Base-by-base conservation (phyloP, 2,113 vertebrate genomes). In the Otolemur garnettii region DNA sequence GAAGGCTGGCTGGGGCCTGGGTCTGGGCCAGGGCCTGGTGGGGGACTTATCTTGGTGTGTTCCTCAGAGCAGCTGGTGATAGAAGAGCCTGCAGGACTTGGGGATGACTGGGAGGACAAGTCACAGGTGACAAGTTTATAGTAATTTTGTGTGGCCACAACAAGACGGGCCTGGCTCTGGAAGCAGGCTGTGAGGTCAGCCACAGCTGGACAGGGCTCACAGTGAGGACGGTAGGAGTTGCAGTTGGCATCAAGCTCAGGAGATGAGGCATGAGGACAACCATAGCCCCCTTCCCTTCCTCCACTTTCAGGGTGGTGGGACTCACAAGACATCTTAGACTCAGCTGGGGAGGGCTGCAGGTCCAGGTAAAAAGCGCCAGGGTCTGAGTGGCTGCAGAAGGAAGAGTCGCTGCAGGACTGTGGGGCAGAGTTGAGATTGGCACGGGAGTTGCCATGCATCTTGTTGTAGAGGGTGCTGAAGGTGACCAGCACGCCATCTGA, bases 81-180 rank as follows among this genome's bases (percentile, higher is more conserved):
- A 2, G 99, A 99, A 24, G 99, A 99, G 77, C 99, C 99, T 0
- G 98, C 99, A 0, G 99, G 99, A 96, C 99, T 99, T 4, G 99
- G 99, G 3, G 99, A 99, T 1, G 99, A 99, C 94, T 99, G 99
- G 66, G 99, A 99, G 33, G 99, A 99, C 86, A 99, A 98, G 98
- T 99, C 99, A 71, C 99, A 99, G 0, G 99, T 99, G 88, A 99
- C 99, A 97, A 99, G 98, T 94, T 99, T 99, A 85, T 99, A 99
- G 96, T 99, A 99, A 98, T 99, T 99, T 97, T 99, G 99, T 21
- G 99, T 99, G 98, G 99, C 99, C 93, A 99, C 99, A 30, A 99
- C 99, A 1, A 99, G 98, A 60, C 99, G 99, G 0, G 99, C 99
- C 95, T 99, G 99, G 98, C 99, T 99, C 98, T 99, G 99, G 97